phyloP scores from a whole-genome alignment of 2,113 vertebrate genomes.

The Seriola dumerili region DNA sequence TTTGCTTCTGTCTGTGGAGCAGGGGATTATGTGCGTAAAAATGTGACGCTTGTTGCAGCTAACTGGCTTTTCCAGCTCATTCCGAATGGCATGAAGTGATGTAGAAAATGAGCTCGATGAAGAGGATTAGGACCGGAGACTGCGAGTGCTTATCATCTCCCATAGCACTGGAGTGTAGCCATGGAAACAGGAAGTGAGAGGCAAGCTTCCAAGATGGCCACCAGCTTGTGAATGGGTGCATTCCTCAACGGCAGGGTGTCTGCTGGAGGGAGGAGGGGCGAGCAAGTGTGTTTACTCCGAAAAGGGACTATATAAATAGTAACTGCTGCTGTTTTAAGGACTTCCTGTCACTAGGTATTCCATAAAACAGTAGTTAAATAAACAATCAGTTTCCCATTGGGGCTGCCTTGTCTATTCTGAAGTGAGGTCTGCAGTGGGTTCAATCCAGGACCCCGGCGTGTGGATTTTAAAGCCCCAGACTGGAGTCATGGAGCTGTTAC shows the following conservation, averaged over 20 bases:
- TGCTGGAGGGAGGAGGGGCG: slow-evolving; percentile 64
- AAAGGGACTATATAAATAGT: slow-evolving; percentile 86
- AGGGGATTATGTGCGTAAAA: slow-evolving; percentile 47
- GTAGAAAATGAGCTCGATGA: slow-evolving; percentile 78
- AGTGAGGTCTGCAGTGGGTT: slow-evolving; percentile 68
- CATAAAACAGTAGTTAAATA: slow-evolving; percentile 85
- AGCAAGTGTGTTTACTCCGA: slow-evolving; percentile 82
- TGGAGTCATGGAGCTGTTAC: slow-evolving; percentile 75
- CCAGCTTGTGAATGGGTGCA: slow-evolving; percentile 86
- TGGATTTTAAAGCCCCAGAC: slow-evolving; percentile 77
- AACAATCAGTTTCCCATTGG: slow-evolving; percentile 81
- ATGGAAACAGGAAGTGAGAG: slow-evolving; percentile 85
- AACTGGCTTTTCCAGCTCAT: slow-evolving; percentile 63
- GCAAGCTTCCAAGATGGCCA: slow-evolving; percentile 86
- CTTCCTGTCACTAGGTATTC: slow-evolving; percentile 85
- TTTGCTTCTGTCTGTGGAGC: slow-evolving; percentile 36
- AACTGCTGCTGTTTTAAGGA: slow-evolving; percentile 87
- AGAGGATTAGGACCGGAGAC: slow-evolving; percentile 72
- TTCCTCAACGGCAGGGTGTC: slow-evolving; percentile 83
- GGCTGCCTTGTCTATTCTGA: slow-evolving; percentile 62
- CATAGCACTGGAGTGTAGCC: slow-evolving; percentile 67
- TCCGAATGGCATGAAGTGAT: slow-evolving; percentile 77
- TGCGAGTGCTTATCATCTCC: slow-evolving; percentile 73
- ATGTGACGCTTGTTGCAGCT: slow-evolving; percentile 44
- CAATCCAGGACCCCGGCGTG: slow-evolving; percentile 65